These are phyloP conservation scores for Pandion haliaetus DNA, from an alignment of 2,113 vertebrate species.

Conservation along the genomic window DNA sequence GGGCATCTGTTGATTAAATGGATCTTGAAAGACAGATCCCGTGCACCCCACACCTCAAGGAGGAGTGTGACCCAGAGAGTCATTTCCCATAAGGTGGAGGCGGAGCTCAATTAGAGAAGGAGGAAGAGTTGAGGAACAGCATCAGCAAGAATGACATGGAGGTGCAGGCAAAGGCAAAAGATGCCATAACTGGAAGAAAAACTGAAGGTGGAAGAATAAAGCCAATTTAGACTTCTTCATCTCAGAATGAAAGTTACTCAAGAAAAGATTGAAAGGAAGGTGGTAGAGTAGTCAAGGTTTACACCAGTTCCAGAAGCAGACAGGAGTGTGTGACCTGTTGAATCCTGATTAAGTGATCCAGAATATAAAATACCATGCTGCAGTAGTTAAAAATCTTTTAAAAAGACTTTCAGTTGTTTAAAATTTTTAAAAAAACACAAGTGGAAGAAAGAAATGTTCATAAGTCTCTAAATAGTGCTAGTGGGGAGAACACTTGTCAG, in stretches of 20 bases:
- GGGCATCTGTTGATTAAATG: background rate
- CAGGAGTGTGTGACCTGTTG: background rate
- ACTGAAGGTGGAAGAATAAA: background rate
- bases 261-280: background rate
- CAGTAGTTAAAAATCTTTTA: background rate
- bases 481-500: background rate
- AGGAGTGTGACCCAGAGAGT: background rate
- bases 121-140: background rate
- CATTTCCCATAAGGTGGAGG: background rate
- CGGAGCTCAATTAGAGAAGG: accelerated
- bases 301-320: background rate
- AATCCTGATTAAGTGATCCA: background rate
- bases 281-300: background rate
- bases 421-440: background rate
- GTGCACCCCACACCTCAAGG: background rate
- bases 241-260: background rate
- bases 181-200: background rate
- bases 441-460: background rate
- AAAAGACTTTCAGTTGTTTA: background rate
- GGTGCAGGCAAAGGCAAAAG: background rate
- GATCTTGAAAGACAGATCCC: background rate
- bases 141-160: background rate
- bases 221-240: background rate
- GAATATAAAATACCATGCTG: background rate
- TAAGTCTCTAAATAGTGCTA: background rate